Percentiles rank a stretch among this genome's conserved stretches.
phyloP scores from a whole-genome alignment of 92 coral and sea anemone species.

The Pocillopora meandrina region DNA sequence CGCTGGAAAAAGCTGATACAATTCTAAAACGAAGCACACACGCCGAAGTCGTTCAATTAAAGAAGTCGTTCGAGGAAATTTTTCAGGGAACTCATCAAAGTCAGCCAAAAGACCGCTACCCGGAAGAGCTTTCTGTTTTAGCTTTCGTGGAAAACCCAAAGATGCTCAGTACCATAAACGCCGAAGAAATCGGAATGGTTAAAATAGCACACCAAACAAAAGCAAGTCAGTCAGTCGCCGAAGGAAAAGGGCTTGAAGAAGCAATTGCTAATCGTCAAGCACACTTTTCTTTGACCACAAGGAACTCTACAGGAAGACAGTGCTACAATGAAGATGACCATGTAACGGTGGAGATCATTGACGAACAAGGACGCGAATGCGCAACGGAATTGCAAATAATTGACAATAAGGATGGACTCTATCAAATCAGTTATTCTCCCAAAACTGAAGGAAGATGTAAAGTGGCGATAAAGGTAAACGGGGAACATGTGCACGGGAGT shows the following conservation, averaged over 20 bases:
- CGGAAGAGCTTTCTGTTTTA: too few species aligned
- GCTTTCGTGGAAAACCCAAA: too few species aligned
- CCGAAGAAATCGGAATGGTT: not conserved
- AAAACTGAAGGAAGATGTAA: not conserved
- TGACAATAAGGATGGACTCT: not conserved
- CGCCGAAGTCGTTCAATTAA: too few species aligned
- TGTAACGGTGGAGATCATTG: not conserved
- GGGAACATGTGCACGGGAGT: not conserved
- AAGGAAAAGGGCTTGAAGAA: not conserved
- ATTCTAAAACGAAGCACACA: too few species aligned
- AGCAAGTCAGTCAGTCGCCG: not conserved
- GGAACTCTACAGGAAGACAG: not conserved
- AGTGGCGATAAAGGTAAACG: not conserved
- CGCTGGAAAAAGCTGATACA: too few species aligned
- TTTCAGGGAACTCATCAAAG: too few species aligned
- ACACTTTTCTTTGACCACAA: slow-evolving; percentile 6
- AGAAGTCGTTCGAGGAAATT: too few species aligned
- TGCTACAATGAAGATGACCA: slow-evolving; percentile 17
- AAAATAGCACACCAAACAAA: not conserved
- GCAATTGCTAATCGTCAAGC: slow-evolving; percentile 7
- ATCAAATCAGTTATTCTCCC: not conserved
- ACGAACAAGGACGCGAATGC: not conserved
- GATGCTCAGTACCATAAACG: not conserved
- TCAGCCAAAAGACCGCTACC: not conserved
- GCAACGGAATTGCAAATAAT: slow-evolving; percentile 5